phyloP scores from a whole-genome alignment of 2,113 vertebrate genomes.

The Mustela nigripes region DNA sequence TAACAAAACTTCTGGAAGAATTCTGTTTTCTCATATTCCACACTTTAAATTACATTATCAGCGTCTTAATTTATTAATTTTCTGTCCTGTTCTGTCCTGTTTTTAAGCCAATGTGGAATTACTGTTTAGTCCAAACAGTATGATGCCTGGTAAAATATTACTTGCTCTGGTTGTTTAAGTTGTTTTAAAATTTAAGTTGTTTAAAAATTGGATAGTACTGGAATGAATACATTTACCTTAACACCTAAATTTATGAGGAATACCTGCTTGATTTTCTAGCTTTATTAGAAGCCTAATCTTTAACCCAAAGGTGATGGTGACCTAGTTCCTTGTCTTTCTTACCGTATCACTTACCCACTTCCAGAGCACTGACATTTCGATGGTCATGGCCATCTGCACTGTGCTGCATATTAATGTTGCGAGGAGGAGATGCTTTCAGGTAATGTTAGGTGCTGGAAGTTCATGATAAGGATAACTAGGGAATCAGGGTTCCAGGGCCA shows the following conservation, averaged over 20 bases:
- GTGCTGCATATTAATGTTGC: neutral
- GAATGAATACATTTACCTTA: neutral
- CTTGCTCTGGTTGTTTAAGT: neutral
- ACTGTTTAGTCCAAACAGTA: neutral
- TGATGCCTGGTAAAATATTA: neutral
- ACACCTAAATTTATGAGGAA: neutral
- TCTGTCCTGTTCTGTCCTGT: neutral
- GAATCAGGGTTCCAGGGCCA: neutral
- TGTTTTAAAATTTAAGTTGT: neutral
- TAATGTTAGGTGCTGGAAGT: neutral
- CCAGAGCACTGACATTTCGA: neutral
- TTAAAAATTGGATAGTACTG: neutral
- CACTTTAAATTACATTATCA: neutral
- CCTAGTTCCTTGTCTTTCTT: neutral
- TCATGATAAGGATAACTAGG: neutral
- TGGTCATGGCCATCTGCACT: neutral
- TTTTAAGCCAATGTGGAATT: conserved; percentile 23
- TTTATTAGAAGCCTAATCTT: neutral
- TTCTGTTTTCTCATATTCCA: neutral
- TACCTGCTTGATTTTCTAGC: neutral
- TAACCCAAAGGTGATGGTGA: neutral
- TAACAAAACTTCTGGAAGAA: conserved; percentile 3
- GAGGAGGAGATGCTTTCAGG: neutral
- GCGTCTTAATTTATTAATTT: neutral
- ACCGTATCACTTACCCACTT: too few species aligned